Evolutionary conservation across 2,888 invertebrate species (phyloP).

Genomic region (Eupithecia vulgata): DNA sequence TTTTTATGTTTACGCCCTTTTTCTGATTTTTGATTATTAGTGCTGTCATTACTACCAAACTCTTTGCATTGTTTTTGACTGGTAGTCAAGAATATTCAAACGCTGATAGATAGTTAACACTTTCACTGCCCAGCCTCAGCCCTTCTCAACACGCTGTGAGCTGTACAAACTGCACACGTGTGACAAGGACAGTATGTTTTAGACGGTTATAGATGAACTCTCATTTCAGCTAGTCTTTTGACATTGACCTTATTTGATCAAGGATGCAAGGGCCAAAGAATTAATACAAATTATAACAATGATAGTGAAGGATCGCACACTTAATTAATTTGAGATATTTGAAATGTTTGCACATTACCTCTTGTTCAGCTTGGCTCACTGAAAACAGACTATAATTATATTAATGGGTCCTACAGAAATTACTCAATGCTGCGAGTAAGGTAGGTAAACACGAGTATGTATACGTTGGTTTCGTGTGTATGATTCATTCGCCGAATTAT

Average conservation of each 20-base stretch:
- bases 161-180: not conserved
- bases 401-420: constrained; percentile 20
- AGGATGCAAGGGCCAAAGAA: not conserved
- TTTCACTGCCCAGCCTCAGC: not conserved
- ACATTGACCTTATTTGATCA: not conserved
- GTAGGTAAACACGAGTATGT: constrained; percentile 30
- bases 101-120: not conserved
- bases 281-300: not conserved
- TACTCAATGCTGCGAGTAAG: constrained; percentile 28
- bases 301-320: not conserved
- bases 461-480: too few species aligned
- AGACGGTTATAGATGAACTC: not conserved
- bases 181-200: not conserved
- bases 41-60: not conserved
- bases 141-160: not conserved
- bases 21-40: not conserved
- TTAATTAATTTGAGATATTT: constrained; percentile 5
- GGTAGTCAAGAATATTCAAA: not conserved
- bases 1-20: not conserved
- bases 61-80: not conserved
- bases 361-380: constrained; percentile 14
- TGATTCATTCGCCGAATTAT: constrained; percentile 32
- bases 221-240: not conserved
- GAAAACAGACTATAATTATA: constrained; percentile 23
- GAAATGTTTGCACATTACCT: constrained; percentile 9